Evolutionary conservation across 2,113 vertebrate genomes (phyloP).

Genomic region (Onychostoma macrolepis): DNA sequence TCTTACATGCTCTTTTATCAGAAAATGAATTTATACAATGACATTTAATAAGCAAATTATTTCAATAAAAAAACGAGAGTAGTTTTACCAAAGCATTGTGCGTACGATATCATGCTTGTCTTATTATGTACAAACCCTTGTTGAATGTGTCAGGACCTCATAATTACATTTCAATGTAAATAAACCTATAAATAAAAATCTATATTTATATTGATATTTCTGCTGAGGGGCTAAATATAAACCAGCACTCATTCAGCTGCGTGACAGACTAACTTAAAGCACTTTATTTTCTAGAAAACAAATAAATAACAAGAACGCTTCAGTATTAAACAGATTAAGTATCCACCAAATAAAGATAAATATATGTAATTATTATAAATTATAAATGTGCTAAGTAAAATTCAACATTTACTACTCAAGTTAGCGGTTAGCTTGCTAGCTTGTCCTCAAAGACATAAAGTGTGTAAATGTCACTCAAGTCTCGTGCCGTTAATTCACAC

Average conservation of each 20-base stretch:
- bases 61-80: neutral
- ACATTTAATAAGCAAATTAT: neutral
- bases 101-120: neutral
- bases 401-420: neutral
- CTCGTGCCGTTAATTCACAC: neutral
- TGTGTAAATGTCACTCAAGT: conserved; percentile 29
- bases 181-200: conserved; percentile 9
- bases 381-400: neutral
- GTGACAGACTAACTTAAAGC: conserved; percentile 32
- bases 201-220: conserved; percentile 36
- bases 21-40: neutral
- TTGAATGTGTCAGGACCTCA: neutral
- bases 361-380: neutral
- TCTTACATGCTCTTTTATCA: neutral
- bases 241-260: conserved; percentile 33
- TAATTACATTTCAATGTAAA: neutral
- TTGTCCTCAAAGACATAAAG: conserved; percentile 39
- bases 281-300: neutral
- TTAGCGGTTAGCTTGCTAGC: conserved; percentile 45
- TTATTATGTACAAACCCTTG: neutral
- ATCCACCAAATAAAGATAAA: neutral
- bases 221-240: conserved; percentile 40
- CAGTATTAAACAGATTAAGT: neutral
- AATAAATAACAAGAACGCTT: neutral
- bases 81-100: neutral